These are phyloP conservation scores for Trissolcus japonicus DNA, from an alignment of 2,888 invertebrate species.

Conservation along the genomic window DNA sequence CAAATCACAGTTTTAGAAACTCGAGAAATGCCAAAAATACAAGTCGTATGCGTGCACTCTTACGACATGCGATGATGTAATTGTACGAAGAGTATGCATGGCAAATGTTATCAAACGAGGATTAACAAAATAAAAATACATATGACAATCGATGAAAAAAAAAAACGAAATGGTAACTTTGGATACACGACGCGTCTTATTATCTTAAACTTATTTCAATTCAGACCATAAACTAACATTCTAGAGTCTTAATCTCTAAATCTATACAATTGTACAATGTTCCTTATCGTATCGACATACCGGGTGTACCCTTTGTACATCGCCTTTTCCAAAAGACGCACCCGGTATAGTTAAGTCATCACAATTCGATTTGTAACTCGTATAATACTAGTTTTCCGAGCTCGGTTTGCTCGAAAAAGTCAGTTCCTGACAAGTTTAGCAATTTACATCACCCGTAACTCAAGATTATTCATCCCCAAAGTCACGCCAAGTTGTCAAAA, in stretches of 20 bases:
- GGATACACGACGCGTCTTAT: constrained; percentile 33
- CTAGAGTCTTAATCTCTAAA: constrained; percentile 69
- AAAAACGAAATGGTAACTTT: constrained; percentile 33
- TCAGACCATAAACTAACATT: constrained; percentile 75
- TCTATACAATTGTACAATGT: constrained; percentile 74
- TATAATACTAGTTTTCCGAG: constrained; percentile 60
- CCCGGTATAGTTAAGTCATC: constrained; percentile 61
- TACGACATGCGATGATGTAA: too few species aligned
- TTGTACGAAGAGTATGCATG: background rate
- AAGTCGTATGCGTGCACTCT: too few species aligned
- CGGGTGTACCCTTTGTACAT: constrained; percentile 19
- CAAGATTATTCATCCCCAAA: too few species aligned
- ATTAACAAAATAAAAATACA: constrained; percentile 2
- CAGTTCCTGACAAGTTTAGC: constrained; percentile 4
- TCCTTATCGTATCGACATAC: constrained; percentile 61
- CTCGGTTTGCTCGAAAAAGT: constrained; percentile 13
- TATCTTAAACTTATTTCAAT: constrained; percentile 57
- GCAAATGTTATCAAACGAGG: background rate
- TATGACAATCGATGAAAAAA: constrained; percentile 12
- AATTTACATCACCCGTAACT: background rate
- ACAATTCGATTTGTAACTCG: constrained; percentile 61
- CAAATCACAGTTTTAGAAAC: too few species aligned
- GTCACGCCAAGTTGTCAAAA: too few species aligned
- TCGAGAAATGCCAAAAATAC: too few species aligned
- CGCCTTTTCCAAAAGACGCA: constrained; percentile 5